Conservation (phyloP, 2,888 invertebrate species). For the Eupeodes latifasciatus region DNA sequence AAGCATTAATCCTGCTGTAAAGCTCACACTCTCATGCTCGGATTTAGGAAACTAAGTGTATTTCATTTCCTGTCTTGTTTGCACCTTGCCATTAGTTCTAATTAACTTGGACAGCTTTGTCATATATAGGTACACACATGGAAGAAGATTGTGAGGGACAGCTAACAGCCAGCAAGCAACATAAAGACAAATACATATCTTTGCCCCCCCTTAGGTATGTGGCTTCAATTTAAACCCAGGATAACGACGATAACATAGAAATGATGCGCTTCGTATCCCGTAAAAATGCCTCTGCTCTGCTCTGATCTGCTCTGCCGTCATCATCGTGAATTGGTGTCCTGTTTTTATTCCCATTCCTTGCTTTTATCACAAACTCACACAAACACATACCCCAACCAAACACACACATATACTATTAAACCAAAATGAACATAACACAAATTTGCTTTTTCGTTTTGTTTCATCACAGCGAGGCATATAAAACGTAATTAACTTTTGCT, state of each 20-base stretch:
- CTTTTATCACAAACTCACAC: background rate
- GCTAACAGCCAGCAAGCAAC: constrained; percentile 27
- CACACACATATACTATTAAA: constrained; percentile 27
- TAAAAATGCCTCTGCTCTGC: constrained; percentile 44
- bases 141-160: constrained; percentile 47
- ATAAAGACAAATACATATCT: constrained; percentile 18
- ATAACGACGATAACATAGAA: constrained; percentile 29
- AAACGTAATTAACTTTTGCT: constrained; percentile 73
- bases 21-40: constrained; percentile 6
- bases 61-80: constrained; percentile 75
- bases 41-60: constrained; percentile 61
- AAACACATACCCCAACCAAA: background rate
- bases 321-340: constrained; percentile 23
- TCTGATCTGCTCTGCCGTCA: constrained; percentile 24
- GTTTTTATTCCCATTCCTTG: background rate
- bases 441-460: constrained; percentile 71
- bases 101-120: constrained; percentile 73
- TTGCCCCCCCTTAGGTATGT: constrained; percentile 36
- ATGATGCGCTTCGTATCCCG: constrained; percentile 59
- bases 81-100: constrained; percentile 76
- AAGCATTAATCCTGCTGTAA: constrained; percentile 39
- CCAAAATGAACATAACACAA: constrained; percentile 60
- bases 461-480: constrained; percentile 45
- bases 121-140: constrained; percentile 1
- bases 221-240: constrained; percentile 33